These are phyloP conservation scores for Epinephelus cyanopodus DNA, from an alignment of 2,113 vertebrate genomes.

Conservation along the genomic window DNA sequence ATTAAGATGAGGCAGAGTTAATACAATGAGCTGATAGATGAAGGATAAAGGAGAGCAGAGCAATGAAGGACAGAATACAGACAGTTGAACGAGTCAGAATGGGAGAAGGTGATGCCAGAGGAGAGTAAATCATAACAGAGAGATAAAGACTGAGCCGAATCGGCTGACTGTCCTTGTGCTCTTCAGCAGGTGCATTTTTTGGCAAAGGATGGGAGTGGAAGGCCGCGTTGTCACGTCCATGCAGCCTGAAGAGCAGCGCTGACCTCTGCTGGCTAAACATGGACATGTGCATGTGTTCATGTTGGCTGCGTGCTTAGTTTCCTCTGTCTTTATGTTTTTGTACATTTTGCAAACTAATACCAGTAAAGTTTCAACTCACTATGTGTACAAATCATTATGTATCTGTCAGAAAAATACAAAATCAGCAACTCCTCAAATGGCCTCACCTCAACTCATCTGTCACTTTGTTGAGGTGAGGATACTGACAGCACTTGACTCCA, in stretches of 20 bases:
- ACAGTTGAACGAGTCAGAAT: slow-evolving; percentile 30
- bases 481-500: too few species aligned
- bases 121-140: slow-evolving; percentile 53
- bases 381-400: too few species aligned
- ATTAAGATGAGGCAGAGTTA: slow-evolving; percentile 28
- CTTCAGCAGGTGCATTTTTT: slow-evolving; percentile 76
- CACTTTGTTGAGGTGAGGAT: too few species aligned
- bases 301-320: neutral
- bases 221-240: neutral
- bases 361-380: too few species aligned
- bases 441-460: too few species aligned
- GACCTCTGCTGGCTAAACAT: slow-evolving; percentile 69
- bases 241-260: slow-evolving; percentile 45
- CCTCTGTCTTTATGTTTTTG: neutral
- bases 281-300: neutral
- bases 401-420: too few species aligned
- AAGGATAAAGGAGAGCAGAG: neutral
- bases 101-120: slow-evolving; percentile 39
- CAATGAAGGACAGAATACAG: slow-evolving; percentile 21
- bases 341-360: too few species aligned
- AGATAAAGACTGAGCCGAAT: slow-evolving; percentile 56
- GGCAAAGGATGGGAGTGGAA: slow-evolving; percentile 21
- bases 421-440: too few species aligned
- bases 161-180: slow-evolving; percentile 66
- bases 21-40: slow-evolving; percentile 24